Evolutionary conservation across 2,888 invertebrate species (phyloP), one percentile per base, ranked within the genome.

Genomic region (Rutpela maculata): DNA sequence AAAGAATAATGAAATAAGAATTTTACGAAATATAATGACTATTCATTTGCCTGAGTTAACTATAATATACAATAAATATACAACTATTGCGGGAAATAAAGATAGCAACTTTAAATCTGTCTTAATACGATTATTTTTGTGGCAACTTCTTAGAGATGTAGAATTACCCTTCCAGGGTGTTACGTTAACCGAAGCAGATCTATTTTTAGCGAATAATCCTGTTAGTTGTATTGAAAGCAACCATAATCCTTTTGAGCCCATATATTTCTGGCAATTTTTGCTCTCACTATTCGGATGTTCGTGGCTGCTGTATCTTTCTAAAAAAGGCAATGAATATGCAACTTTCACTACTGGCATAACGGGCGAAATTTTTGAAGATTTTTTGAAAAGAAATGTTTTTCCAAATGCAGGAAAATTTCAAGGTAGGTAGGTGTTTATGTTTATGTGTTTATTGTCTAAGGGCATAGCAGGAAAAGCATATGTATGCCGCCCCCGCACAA

Each of bases 191-290:
- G 90, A 92, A 70, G 90, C 91, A 5, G 93, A 93, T 85, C 85
- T 87, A 62, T 87, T 91, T 77, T 89, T 92, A 80, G 89, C 91
- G 79, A 83, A 89, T 78, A 92, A 92, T 83, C 90, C 90, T 0
- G 88, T 89, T 69, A 91, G 91, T 89, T 87, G 91, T 1, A 86
- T 92, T 1, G 89, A 88, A 74, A 86, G 87, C 4, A 86, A 90
- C 0, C 92, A 93, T 82, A 84, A 91, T 83, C 93, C 93, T 0
- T 93, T 93, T 83, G 93, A 93, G 82, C 91, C 90, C 81, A 91
- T 93, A 83, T 92, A 92, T 85, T 92, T 92, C 84, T 93, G 93
- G 92, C 93, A 93, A 86, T 93, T 92, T 86, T 75, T 92, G 50
- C 92, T 92, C 77, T 91, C 91, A 50, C 82, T 93, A 12, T 88